phyloP scores from a whole-genome alignment of 2,113 vertebrate genomes.

The Rhipidura dahli region DNA sequence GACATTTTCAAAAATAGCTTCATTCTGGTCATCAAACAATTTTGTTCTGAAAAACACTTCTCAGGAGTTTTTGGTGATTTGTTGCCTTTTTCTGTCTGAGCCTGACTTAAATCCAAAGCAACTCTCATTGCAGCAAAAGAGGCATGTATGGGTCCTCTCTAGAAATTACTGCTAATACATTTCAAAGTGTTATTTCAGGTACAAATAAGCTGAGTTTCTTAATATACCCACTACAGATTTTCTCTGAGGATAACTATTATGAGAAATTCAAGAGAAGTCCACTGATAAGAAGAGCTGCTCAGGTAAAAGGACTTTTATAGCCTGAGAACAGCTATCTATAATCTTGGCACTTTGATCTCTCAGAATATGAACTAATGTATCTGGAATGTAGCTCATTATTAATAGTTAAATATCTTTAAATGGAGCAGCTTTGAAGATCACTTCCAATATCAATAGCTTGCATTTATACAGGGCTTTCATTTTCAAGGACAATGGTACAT shows the following conservation, averaged over 20 bases:
- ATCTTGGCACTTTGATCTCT: background rate
- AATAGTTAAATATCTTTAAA: conserved; percentile 14
- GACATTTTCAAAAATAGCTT: background rate
- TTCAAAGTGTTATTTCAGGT: background rate
- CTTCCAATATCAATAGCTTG: background rate
- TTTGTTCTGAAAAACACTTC: background rate
- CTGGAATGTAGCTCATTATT: conserved; percentile 11
- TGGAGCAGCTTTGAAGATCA: background rate
- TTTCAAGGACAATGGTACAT: background rate
- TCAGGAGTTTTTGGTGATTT: background rate
- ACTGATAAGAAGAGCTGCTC: background rate
- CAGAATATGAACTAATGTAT: background rate
- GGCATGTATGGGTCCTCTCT: background rate
- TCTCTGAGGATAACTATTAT: background rate
- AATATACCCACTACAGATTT: background rate
- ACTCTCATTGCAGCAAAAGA: background rate
- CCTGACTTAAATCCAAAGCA: background rate
- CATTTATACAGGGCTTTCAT: background rate
- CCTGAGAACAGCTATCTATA: background rate
- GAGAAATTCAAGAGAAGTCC: background rate
- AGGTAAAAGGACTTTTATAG: background rate
- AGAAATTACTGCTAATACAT: background rate
- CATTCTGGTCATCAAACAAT: background rate
- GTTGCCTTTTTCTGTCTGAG: background rate
- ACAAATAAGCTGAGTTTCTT: background rate